Percentiles rank a stretch among this genome's conserved stretches.
Evolutionary conservation across 2,888 invertebrate species (phyloP).

Genomic region (Polymixis flavicincta): DNA sequence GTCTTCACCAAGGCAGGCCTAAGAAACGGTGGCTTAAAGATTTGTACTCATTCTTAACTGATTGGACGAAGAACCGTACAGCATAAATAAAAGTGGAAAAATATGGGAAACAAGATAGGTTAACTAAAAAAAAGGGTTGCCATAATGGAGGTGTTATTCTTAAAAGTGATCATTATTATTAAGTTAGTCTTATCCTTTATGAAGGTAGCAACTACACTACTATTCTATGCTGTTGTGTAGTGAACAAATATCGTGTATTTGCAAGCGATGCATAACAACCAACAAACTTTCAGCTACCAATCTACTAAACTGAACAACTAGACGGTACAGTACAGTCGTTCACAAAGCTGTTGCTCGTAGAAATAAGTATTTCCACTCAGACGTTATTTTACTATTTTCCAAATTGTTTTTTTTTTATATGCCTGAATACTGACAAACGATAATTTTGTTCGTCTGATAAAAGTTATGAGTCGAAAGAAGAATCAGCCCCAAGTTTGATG

Average conservation of each 20-base stretch:
- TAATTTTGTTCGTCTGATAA: background rate
- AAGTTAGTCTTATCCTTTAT: too few relatives aligned
- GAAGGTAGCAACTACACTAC: background rate
- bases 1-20: too few relatives aligned
- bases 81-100: too few relatives aligned
- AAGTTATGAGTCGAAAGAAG: background rate
- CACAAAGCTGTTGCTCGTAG: constrained; percentile 2
- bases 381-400: background rate
- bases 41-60: too few relatives aligned
- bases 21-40: too few relatives aligned
- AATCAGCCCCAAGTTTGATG: background rate
- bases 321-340: constrained; percentile 26
- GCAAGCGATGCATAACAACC: constrained; percentile 44
- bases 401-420: background rate
- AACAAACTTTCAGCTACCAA: constrained; percentile 54
- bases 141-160: background rate
- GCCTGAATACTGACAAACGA: background rate
- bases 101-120: too few relatives aligned
- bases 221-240: constrained; percentile 3
- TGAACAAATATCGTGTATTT: constrained; percentile 51
- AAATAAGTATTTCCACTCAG: background rate
- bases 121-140: too few relatives aligned
- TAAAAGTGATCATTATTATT: too few relatives aligned
- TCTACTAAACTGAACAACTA: constrained; percentile 51
- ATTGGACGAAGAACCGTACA: too few relatives aligned